phyloP scores from a whole-genome alignment of 2,113 vertebrate species.

The Onychostruthus taczanowskii region DNA sequence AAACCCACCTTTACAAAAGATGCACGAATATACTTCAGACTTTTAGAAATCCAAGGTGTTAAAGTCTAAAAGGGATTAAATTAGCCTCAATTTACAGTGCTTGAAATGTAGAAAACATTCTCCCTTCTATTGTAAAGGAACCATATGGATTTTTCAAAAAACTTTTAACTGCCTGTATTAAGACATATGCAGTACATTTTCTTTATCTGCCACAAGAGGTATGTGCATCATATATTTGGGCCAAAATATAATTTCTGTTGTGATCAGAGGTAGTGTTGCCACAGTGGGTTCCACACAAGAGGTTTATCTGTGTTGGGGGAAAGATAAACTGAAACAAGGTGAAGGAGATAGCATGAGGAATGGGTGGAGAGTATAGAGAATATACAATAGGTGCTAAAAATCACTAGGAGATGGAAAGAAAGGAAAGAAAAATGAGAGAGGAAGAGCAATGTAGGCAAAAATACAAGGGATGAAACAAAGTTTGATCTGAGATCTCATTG shows the following conservation, averaged over 20 bases:
- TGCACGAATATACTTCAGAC: not conserved
- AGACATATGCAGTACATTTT: not conserved
- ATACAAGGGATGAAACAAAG: not conserved
- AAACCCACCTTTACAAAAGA: not conserved
- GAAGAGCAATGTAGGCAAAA: not conserved
- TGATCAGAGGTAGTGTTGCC: not conserved
- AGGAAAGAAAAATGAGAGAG: not conserved
- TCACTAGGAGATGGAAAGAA: not conserved
- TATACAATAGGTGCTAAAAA: not conserved
- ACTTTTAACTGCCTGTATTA: not conserved
- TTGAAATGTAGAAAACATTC: not conserved
- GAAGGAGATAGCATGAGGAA: not conserved
- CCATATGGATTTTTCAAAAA: not conserved
- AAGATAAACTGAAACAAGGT: not conserved
- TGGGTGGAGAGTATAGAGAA: not conserved
- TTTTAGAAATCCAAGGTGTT: not conserved
- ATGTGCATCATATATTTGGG: not conserved
- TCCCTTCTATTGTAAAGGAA: not conserved
- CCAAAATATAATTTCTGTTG: not conserved
- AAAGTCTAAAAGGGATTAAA: not conserved
- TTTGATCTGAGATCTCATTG: not conserved
- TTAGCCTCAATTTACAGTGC: not conserved
- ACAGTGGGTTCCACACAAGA: not conserved
- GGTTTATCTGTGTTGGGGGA: not conserved
- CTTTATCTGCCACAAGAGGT: not conserved